Evolutionary conservation across 2,888 invertebrate species (phyloP).

Genomic region (Xylophagus ater): DNA sequence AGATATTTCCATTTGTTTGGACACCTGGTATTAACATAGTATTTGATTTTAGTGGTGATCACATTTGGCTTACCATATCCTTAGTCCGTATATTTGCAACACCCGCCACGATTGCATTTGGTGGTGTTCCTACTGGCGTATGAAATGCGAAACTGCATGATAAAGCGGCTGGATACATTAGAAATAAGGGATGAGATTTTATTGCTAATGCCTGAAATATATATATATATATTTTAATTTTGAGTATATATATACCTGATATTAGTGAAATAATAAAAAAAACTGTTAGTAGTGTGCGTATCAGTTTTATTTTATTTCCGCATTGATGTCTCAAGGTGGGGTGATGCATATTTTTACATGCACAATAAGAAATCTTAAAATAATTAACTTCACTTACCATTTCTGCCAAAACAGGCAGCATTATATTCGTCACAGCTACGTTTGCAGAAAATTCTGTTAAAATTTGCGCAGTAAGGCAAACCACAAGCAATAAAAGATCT

Average conservation of each 20-base stretch:
- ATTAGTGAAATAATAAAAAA: too few species aligned
- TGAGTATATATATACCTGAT: too few species aligned
- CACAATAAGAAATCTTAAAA: slow-evolving; percentile 1
- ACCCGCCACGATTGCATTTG: slow-evolving; percentile 85
- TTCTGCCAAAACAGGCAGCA: slow-evolving; percentile 72
- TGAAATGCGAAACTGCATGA: slow-evolving; percentile 89
- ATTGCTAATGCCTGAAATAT: slow-evolving; percentile 53
- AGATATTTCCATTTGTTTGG: not conserved
- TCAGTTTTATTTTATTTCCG: too few species aligned
- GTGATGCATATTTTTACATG: not conserved
- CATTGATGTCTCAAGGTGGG: too few species aligned
- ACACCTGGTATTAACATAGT: too few species aligned
- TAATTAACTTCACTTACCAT: slow-evolving; percentile 45
- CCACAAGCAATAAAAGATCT: slow-evolving; percentile 57
- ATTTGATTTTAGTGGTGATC: not conserved
- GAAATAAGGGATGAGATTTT: slow-evolving; percentile 70
- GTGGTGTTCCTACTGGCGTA: slow-evolving; percentile 89
- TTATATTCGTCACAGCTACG: slow-evolving; percentile 80
- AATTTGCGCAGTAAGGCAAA: slow-evolving; percentile 63
- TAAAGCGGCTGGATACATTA: slow-evolving; percentile 81
- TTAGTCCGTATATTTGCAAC: slow-evolving; percentile 68
- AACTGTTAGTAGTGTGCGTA: too few species aligned
- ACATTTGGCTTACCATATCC: slow-evolving; percentile 51
- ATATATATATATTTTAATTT: too few species aligned
- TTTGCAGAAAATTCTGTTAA: slow-evolving; percentile 86